Evolutionary conservation across 2,797 vertebrate species (phyloP), one percentile per base, ranked within the genome.

Genomic region (Malurus leucopterus): DNA sequence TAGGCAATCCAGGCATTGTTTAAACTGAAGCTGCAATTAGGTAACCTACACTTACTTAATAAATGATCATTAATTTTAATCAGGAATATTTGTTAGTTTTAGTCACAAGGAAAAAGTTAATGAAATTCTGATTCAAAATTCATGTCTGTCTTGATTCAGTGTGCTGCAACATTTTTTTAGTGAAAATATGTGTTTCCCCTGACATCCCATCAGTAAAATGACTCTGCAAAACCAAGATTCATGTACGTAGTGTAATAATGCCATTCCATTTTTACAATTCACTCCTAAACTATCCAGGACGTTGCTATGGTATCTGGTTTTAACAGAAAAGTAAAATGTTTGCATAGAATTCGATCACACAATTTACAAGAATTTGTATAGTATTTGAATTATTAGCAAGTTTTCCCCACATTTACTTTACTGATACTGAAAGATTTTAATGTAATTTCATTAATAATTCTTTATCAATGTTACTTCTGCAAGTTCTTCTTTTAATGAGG

Each of bases 11-110:
- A 92, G 77, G 44, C 38, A 86, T 73, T 95, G 71, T 95, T 95
- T 94, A 95, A 96, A 87, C 38, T 84, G 68, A 69, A 94, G 18
- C 15, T 58, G 9, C 41, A 89, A 86, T 89, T 93, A 91, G 32
- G 18, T 86, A 95, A 88, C 50, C 63, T 93, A 93, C 85, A 91
- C 26, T 89, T 93, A 72, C 62, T 90, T 84, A 93, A 78, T 92
- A 86, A 64, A 82, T 92, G 79, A 80, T 67, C 41, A 91, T 92
- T 89, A 92, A 94, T 93, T 96, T 93, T 93, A 95, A 93, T 83
- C 86, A 89, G 49, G 32, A 27, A 51, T 90, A 88, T 93, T 77
- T 88, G 8, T 59, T 94, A 72, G 44, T 92, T 87, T 84, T 62
- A 36, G 24, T 19, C 64, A 59, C 41, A n/a, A 38, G 51, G 76